Conservation (phyloP, 2,888 invertebrate species). For the Nasonovia ribisnigri region DNA sequence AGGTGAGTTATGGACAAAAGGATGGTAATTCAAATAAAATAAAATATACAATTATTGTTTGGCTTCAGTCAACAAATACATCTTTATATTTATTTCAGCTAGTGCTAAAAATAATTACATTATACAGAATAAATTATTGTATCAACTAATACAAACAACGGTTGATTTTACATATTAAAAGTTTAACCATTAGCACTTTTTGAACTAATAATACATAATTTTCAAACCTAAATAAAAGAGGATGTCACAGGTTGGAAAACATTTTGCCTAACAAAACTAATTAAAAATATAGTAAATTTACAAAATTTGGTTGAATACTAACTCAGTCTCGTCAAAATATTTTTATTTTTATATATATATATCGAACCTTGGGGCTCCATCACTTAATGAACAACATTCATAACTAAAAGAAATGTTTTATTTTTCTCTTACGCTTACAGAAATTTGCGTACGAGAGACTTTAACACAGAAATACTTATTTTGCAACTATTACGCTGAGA, state of each 20-base stretch:
- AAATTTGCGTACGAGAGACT: neutral
- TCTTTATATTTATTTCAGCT: constrained; percentile 59
- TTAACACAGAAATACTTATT: constrained; percentile 56
- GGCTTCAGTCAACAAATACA: constrained; percentile 63
- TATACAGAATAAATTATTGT: constrained; percentile 57
- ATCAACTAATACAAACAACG: neutral
- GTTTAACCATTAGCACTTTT: constrained; percentile 3
- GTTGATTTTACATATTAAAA: constrained; percentile 29
- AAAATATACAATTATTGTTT: neutral
- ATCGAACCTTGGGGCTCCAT: constrained; percentile 52
- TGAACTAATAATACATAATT: neutral
- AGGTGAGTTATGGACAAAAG: neutral
- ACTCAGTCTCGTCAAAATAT: constrained; percentile 58
- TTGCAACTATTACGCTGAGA: constrained; percentile 11
- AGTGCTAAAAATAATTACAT: constrained; percentile 58
- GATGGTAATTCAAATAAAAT: neutral
- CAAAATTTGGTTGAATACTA: constrained; percentile 64
- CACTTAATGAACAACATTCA: constrained; percentile 58
- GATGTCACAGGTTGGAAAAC: constrained; percentile 29
- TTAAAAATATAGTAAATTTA: constrained; percentile 55
- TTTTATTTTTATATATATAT: constrained; percentile 29
- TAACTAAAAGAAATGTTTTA: constrained; percentile 44
- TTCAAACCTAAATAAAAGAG: constrained; percentile 21
- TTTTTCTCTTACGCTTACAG: neutral
- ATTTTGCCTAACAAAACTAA: constrained; percentile 30